phyloP scores from a whole-genome alignment of 92 coral and sea anemone genomes.

The Virgularia gustaviana region DNA sequence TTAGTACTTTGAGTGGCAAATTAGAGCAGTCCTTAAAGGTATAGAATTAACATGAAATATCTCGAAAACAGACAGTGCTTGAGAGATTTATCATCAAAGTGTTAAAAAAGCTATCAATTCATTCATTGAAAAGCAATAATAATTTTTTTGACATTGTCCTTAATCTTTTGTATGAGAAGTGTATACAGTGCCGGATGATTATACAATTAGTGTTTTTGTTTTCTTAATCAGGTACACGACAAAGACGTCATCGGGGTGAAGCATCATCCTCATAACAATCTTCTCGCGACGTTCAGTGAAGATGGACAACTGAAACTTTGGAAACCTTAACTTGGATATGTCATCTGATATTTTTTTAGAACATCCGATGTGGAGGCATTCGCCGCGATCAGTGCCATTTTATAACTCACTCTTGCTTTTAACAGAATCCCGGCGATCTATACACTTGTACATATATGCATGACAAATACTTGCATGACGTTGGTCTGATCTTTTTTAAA shows the following conservation, averaged over 20 bases:
- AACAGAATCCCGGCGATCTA: no score
- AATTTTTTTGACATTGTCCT: no score
- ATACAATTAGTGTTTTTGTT: not conserved
- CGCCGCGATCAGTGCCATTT: no score
- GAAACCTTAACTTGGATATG: conserved; percentile 98
- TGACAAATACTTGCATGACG: no score
- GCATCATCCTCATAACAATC: conserved; percentile 96
- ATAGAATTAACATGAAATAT: not conserved
- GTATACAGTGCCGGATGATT: not conserved
- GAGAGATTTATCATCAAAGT: no score
- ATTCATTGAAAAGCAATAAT: no score
- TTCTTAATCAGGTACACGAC: conserved; percentile 73
- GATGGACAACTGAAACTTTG: conserved; percentile 93
- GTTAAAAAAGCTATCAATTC: no score
- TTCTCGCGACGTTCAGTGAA: conserved; percentile 89
- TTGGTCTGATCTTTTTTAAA: no score
- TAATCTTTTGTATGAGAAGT: not conserved
- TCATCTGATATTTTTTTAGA: no score
- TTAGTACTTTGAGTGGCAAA: conserved; percentile 92
- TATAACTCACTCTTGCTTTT: no score
- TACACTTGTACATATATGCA: no score
- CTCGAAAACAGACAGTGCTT: not conserved
- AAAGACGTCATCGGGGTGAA: conserved; percentile 96
- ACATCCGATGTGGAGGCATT: no score
- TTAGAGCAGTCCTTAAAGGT: conserved; percentile 96